Evolutionary conservation across 2,797 vertebrate genomes (phyloP).

Genomic region (Loris lydekkerianus): DNA sequence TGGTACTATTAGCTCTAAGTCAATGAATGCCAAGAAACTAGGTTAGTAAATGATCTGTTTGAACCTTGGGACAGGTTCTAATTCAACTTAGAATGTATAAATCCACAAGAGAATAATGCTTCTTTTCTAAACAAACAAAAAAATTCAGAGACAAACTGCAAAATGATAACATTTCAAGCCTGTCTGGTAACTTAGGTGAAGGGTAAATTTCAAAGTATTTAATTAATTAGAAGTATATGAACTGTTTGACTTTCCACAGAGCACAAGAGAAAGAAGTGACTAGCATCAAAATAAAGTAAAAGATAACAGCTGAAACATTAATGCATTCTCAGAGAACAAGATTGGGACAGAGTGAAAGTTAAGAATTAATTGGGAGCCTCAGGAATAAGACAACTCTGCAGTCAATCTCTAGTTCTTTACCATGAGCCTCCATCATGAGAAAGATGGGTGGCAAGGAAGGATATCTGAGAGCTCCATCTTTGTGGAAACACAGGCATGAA

Average conservation of each 20-base stretch:
- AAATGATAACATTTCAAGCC: constrained; percentile 10
- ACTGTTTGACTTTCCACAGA: background rate
- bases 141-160: background rate
- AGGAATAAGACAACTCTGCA: background rate
- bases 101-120: background rate
- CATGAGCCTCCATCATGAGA: background rate
- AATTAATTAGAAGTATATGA: background rate
- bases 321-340: background rate
- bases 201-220: constrained; percentile 3
- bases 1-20: background rate
- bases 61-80: background rate
- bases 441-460: rapidly evolving
- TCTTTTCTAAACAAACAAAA: background rate
- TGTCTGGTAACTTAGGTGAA: constrained; percentile 5
- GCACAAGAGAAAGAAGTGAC: background rate
- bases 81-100: constrained; percentile 22
- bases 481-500: background rate
- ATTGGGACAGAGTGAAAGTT: background rate
- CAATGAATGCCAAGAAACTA: background rate
- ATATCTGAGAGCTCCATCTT: background rate
- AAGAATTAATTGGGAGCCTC: background rate
- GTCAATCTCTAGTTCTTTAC: background rate
- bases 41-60: background rate
- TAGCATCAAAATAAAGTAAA: background rate
- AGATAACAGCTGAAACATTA: background rate